These are phyloP conservation scores for Mystacornis crossleyi DNA, from an alignment of 2,113 vertebrate genomes.

Conservation along the genomic window DNA sequence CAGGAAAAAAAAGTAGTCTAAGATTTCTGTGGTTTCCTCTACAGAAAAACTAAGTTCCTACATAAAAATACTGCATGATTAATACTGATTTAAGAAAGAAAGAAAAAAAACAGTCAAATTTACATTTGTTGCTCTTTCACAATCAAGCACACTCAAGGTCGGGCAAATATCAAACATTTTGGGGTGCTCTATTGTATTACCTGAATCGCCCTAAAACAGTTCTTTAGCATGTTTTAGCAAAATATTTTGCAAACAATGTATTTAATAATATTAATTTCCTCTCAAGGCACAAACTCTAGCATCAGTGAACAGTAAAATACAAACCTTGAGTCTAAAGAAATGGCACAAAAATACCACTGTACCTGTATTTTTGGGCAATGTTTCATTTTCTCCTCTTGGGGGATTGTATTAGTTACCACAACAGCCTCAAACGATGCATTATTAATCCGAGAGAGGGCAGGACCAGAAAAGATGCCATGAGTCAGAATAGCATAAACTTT, in stretches of 20 bases:
- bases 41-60: neutral
- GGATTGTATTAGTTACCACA: constrained; percentile 96
- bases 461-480: constrained; percentile 95
- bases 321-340: neutral
- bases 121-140: neutral
- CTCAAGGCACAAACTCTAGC: neutral
- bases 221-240: neutral
- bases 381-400: constrained; percentile 95
- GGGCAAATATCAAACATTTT: neutral
- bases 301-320: neutral
- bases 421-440: constrained; percentile 91
- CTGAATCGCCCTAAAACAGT: neutral
- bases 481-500: constrained; percentile 96
- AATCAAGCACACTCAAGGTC: neutral
- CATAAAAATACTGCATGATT: neutral
- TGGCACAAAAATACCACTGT: neutral
- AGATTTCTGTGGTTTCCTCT: neutral
- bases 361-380: constrained; percentile 96
- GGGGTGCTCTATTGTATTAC: neutral
- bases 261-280: neutral
- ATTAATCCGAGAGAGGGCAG: constrained; percentile 94
- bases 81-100: neutral
- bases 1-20: fast-evolving
- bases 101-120: neutral
- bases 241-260: neutral